phyloP scores from a whole-genome alignment of 2,113 vertebrate genomes.

The Neopipo cinnamomea region DNA sequence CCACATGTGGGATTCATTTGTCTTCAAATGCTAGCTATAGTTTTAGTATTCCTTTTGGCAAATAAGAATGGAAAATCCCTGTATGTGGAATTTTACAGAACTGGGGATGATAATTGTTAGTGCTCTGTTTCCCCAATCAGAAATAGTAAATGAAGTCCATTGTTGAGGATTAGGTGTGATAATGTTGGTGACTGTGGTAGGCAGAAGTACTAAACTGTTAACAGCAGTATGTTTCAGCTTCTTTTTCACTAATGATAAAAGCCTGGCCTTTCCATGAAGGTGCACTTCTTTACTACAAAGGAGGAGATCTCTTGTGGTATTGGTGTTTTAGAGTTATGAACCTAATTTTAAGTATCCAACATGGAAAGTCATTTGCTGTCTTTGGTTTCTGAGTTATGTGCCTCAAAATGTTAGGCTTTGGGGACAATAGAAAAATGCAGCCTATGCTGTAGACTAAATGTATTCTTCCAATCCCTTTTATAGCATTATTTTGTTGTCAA shows the following conservation, averaged over 20 bases:
- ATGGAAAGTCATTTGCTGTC: not conserved
- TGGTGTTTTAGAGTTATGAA: not conserved
- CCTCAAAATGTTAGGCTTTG: not conserved
- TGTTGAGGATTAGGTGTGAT: constrained; percentile 2
- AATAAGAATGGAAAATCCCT: constrained; percentile 22
- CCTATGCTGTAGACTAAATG: not conserved
- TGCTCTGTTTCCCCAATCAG: not conserved
- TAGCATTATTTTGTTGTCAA: not conserved
- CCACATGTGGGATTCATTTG: not conserved
- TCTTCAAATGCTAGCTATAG: not conserved
- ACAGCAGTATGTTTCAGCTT: not conserved
- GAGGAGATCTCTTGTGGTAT: not conserved
- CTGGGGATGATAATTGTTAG: not conserved
- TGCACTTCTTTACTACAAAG: not conserved
- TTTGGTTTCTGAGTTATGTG: not conserved
- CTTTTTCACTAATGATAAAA: not conserved
- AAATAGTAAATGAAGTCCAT: not conserved
- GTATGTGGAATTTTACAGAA: constrained; percentile 38
- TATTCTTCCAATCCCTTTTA: not conserved
- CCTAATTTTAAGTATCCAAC: not conserved
- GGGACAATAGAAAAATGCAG: not conserved
- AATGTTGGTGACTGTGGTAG: not conserved
- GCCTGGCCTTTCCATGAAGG: not conserved
- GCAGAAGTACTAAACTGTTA: not conserved
- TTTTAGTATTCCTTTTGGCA: not conserved